phyloP scores from a whole-genome alignment of 2,888 invertebrate genomes.

The Morinoia aosen region DNA sequence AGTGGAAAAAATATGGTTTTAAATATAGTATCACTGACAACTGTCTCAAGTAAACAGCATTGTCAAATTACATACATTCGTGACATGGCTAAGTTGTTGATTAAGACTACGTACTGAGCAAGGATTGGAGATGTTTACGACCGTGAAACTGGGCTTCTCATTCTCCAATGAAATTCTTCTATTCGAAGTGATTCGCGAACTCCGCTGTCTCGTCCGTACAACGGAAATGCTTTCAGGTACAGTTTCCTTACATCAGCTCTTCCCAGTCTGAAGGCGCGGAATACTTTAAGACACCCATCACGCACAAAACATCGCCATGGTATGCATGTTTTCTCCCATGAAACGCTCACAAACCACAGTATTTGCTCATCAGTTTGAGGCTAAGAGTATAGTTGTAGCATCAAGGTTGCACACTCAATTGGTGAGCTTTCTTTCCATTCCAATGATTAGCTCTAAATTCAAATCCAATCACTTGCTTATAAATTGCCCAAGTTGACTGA shows the following conservation, averaged over 20 bases:
- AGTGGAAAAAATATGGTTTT: background rate
- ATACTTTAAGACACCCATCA: background rate
- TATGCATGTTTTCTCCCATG: background rate
- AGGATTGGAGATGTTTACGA: too few species aligned
- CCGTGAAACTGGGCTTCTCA: background rate
- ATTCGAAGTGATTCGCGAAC: background rate
- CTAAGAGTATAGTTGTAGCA: background rate
- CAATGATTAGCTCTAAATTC: background rate
- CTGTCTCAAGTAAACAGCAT: background rate
- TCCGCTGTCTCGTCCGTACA: background rate
- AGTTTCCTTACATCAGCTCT: background rate
- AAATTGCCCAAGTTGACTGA: background rate
- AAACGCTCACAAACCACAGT: background rate
- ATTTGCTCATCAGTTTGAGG: background rate
- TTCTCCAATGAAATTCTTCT: background rate
- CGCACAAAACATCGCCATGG: background rate
- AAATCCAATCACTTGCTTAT: background rate
- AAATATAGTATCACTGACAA: background rate
- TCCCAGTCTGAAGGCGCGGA: background rate
- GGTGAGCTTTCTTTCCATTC: background rate
- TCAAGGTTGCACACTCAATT: too few species aligned
- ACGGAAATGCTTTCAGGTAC: background rate
- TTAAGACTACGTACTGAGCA: too few species aligned
- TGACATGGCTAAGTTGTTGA: too few species aligned
- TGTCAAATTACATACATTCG: too few species aligned